Base-by-base conservation (phyloP, 2,797 vertebrate species). In the Helarctos malayanus region DNA sequence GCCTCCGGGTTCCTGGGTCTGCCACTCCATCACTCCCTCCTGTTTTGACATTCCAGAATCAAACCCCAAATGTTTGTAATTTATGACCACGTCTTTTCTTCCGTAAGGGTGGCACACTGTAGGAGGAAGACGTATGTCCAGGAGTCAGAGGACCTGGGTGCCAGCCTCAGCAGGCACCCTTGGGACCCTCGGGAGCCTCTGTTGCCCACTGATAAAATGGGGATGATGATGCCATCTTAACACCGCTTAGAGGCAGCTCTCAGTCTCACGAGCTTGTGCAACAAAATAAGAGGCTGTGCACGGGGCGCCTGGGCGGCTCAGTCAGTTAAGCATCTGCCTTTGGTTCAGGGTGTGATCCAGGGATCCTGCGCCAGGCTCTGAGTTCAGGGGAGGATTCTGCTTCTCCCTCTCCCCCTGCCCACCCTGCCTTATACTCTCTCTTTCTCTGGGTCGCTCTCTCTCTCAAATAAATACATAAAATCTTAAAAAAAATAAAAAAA, bases 11-110 rank as follows among this genome's bases (percentile, higher is more conserved):
- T 57, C 49, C 10, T 8, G 16, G 57, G 23, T 47, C 69, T 90
- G 63, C 54, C 89, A 78, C 78, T 83, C 59, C 35, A 15, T 56
- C 91, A 21, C 57, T 81, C 38, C 59, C 61, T 96, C 73, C 90
- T 57, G 15, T 29, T 73, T 89, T 81, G 45, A 59, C 19, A 21
- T 68, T 49, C 0, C 0, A 80, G 52, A 82, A 80, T 95, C 69
- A 95, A 97, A 94, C 29, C 68, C 79, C 6, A 4, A 69, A 47
- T 54, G 18, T 79, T 80, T 69, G 29, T 38, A 21, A 93, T 89
- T 94, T 68, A 83, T 25, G 49, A 79, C 29, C 91, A 85, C 5
- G 29, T 82, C 83, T 89, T 75, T 79, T 49, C 47, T 91, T 52
- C 57, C 45, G 0, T 35, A 35, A 89, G 32, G 75, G 32, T 23